Evolutionary conservation across 64 coral and sea anemone genomes (phyloP), one percentile per base, ranked within the genome.

Genomic region (Hydrozoanthus tunicans): DNA sequence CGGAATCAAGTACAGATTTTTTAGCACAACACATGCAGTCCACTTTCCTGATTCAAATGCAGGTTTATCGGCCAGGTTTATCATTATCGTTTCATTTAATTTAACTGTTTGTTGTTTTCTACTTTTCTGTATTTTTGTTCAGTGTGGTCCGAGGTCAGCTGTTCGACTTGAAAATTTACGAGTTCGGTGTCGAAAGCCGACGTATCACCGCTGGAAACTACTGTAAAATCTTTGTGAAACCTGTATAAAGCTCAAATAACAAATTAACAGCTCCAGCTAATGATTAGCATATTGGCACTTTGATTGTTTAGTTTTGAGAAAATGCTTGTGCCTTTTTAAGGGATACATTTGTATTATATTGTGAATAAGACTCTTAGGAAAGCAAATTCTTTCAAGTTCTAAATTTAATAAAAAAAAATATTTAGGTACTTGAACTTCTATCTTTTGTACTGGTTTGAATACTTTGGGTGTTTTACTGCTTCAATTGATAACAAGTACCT

Each of bases 301-400:
- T 81, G 79, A 81, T 81, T 81, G 59, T 81, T 68, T 68, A 13
- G n/a, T 14, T 66, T 7, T 81, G 9, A 81, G 23, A 81, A 63
- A 81, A 62, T 81, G 59, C 7, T 65, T 13, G 26, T 82, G 27
- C 32, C 23, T 63, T 25, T 83, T n/a, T 67, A 58, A 23, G 53
- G 81, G 32, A 54, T 67, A 43, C 32, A 2, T 2, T 43, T 43
- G 32, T 43, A 43, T 43, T 43, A 43, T 43, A 43, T 43, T 43
- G 32, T 43, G 32, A 43, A 43, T 43, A 43, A 43, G 32, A 43
- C 32, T 43, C 32, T 43, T 43, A 43, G 32, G 32, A 2, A 43
- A 43, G 32, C 32, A 43, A 43, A 43, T 43, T 43, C 32, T 43
- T 43, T 43, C 32, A 43, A 43, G 32, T 43, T 43, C 32, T 43